Conservation (phyloP, 1,140 invertebrate genomes). For the Mercenaria mercenaria region DNA sequence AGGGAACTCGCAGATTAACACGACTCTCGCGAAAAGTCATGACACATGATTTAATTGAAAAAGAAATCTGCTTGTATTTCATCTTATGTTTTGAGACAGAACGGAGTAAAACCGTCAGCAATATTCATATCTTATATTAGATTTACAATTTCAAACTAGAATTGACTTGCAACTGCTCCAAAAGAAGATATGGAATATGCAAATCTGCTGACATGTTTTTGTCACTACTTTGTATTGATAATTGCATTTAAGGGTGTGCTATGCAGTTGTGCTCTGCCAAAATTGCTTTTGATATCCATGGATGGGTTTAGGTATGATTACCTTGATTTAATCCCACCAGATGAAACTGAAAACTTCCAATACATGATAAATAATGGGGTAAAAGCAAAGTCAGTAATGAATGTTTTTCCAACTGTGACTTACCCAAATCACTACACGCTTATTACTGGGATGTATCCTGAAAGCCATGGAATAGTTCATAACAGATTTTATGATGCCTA, state of each 20-base stretch:
- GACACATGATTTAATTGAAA: too few relatives aligned
- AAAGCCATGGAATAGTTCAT: slow-evolving; percentile 91
- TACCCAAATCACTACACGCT: slow-evolving; percentile 93
- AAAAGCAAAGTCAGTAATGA: slow-evolving; percentile 70
- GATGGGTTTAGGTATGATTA: slow-evolving; percentile 83
- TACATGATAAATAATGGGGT: slow-evolving; percentile 75
- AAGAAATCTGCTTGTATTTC: too few relatives aligned
- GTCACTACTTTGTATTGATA: background rate
- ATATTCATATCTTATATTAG: too few relatives aligned
- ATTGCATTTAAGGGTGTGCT: too few relatives aligned
- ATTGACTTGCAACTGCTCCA: too few relatives aligned
- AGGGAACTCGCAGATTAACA: too few relatives aligned
- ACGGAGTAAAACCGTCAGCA: too few relatives aligned
- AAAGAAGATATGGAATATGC: too few relatives aligned
- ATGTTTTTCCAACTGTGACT: slow-evolving; percentile 91
- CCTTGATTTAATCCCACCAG: slow-evolving; percentile 1
- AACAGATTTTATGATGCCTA: slow-evolving; percentile 89
- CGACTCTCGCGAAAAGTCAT: too few relatives aligned
- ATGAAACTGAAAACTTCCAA: slow-evolving; percentile 75
- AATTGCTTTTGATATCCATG: slow-evolving; percentile 80
- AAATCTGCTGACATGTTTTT: background rate
- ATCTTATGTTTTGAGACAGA: too few relatives aligned
- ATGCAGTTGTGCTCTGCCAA: too few relatives aligned
- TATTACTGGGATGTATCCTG: slow-evolving; percentile 90
- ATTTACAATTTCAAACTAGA: too few relatives aligned